phyloP scores from a whole-genome alignment of 2,888 invertebrate species.

The Dexiosoma caninum region DNA sequence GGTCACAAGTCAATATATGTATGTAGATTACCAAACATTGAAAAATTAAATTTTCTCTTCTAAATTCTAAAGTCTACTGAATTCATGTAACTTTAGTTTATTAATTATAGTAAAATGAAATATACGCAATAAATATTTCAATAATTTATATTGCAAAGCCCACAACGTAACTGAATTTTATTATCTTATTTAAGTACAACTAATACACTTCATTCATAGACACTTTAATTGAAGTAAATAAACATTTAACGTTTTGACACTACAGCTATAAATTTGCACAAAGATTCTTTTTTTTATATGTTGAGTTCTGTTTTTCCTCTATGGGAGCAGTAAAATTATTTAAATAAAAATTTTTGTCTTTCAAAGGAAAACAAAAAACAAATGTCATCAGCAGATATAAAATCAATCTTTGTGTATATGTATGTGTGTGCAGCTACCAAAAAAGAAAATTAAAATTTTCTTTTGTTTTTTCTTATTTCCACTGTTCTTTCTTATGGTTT shows the following conservation, averaged over 20 bases:
- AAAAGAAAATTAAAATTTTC: conserved; percentile 16
- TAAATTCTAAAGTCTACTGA: conserved; percentile 7
- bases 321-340: conserved; percentile 3
- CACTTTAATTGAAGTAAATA: background rate
- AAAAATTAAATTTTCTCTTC: conserved; percentile 25
- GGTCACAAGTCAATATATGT: conserved; percentile 54
- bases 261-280: conserved; percentile 1
- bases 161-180: conserved; percentile 18
- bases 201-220: conserved; percentile 13
- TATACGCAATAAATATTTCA: conserved; percentile 13
- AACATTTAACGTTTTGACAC: conserved; percentile 3
- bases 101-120: background rate
- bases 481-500: too few relatives aligned
- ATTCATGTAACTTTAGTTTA: conserved; percentile 27
- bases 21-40: conserved; percentile 41
- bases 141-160: conserved; percentile 28
- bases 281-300: background rate
- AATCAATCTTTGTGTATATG: conserved; percentile 7
- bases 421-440: conserved; percentile 2
- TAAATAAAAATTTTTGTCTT: conserved; percentile 35
- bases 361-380: conserved; percentile 48
- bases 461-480: conserved; percentile 35
- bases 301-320: background rate
- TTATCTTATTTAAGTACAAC: background rate
- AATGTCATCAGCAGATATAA: conserved; percentile 55